These are phyloP conservation scores for Umimayanthus chanpuru DNA, from an alignment of 92 coral and sea anemone species.

Conservation along the genomic window DNA sequence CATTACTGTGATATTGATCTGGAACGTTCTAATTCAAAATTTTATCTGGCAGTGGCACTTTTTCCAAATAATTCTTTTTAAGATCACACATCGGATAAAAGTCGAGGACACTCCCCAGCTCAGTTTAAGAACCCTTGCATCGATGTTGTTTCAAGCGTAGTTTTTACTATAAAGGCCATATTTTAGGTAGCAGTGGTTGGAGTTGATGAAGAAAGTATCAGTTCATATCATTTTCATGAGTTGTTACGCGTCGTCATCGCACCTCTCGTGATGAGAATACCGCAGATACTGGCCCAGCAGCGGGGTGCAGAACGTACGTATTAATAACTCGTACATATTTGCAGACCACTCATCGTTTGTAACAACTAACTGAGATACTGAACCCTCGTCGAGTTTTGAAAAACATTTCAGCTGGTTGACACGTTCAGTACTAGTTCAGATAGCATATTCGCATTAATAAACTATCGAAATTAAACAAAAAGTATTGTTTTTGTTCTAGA, in stretches of 20 bases:
- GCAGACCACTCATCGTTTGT: neutral
- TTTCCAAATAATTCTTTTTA: conserved; percentile 12
- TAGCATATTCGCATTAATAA: neutral
- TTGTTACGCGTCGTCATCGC: neutral
- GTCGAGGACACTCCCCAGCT: too few relatives aligned
- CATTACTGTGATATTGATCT: neutral
- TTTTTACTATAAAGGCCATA: neutral
- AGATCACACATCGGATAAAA: neutral
- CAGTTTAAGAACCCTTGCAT: neutral
- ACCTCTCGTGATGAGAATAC: conserved; percentile 26
- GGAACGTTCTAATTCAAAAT: neutral
- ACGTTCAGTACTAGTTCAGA: neutral
- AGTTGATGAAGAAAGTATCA: neutral
- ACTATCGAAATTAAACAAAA: neutral
- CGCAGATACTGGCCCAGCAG: neutral
- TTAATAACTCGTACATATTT: too few relatives aligned
- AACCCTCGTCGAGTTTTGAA: neutral
- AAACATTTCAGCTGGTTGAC: neutral
- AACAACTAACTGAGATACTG: conserved; percentile 2
- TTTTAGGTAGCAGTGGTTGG: neutral
- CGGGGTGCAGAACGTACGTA: conserved; percentile 19
- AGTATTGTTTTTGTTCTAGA: neutral
- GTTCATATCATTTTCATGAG: neutral
- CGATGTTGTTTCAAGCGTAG: neutral
- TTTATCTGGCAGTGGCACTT: conserved; percentile 2